These are phyloP conservation scores for Tolmerus cingulatus DNA, from an alignment of 2,888 invertebrate species.

Conservation along the genomic window DNA sequence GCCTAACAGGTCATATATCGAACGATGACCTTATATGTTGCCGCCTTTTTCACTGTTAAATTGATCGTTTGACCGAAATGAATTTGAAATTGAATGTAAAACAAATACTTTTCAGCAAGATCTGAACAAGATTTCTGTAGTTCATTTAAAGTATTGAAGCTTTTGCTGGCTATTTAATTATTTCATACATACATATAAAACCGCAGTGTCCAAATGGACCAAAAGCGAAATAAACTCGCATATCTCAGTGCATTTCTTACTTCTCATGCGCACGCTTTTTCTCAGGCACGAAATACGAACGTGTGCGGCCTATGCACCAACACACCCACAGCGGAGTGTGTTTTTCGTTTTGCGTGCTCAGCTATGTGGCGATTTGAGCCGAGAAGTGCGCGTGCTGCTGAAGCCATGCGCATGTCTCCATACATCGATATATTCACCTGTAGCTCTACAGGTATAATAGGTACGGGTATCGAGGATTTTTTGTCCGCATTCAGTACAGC, in stretches of 20 bases:
- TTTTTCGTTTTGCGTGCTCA: conserved; percentile 4
- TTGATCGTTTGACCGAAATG: background rate
- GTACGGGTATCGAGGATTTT: conserved; percentile 30
- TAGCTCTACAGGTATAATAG: conserved; percentile 36
- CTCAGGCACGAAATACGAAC: conserved; percentile 25
- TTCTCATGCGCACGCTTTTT: conserved; percentile 15
- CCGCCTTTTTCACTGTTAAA: background rate
- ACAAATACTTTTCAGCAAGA: background rate
- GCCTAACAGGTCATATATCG: background rate
- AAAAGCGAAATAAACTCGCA: background rate
- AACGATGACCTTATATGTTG: background rate
- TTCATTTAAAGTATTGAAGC: background rate
- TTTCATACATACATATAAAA: background rate
- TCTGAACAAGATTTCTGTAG: background rate
- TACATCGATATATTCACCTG: conserved; percentile 45
- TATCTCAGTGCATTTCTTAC: background rate
- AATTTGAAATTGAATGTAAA: background rate
- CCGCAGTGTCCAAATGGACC: conserved; percentile 1
- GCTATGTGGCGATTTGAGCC: background rate
- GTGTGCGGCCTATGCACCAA: conserved; percentile 32
- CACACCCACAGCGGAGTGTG: conserved; percentile 3
- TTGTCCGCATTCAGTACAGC: conserved; percentile 11
- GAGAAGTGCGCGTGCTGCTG: conserved; percentile 31
- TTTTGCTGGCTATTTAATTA: background rate
- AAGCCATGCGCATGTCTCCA: conserved; percentile 29